Conservation (phyloP, 1,140 invertebrate genomes). For the Drosophila baimaii region DNA sequence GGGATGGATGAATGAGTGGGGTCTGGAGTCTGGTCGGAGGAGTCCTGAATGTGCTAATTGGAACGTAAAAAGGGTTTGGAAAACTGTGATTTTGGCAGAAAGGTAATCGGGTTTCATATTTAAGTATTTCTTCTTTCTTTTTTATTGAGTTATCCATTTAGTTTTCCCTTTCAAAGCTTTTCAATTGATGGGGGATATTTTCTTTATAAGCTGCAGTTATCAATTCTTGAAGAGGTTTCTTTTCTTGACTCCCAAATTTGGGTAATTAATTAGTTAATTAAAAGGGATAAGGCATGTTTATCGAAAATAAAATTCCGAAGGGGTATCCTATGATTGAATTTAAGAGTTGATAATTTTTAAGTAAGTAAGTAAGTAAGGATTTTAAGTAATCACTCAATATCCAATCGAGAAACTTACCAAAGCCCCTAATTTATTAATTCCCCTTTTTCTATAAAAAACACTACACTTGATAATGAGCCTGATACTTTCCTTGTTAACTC, state of each 20-base stretch:
- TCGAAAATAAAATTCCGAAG: too few relatives aligned
- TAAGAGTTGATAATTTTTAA: too few relatives aligned
- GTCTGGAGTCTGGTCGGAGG: neutral
- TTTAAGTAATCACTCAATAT: too few relatives aligned
- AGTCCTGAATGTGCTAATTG: slow-evolving; percentile 43
- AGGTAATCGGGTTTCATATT: neutral
- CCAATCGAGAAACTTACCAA: neutral
- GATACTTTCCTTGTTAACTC: neutral
- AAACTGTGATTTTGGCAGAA: slow-evolving; percentile 21
- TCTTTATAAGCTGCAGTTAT: neutral
- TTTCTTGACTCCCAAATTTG: too few relatives aligned
- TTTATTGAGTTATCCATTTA: slow-evolving; percentile 1
- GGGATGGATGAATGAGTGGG: slow-evolving; percentile 2
- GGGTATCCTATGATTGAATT: too few relatives aligned
- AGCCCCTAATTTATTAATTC: neutral
- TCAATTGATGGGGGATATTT: slow-evolving; percentile 14
- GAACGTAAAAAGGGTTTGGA: slow-evolving; percentile 28
- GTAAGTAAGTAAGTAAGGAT: too few relatives aligned
- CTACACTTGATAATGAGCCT: neutral
- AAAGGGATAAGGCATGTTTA: neutral
- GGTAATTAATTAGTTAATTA: neutral
- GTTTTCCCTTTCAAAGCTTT: neutral
- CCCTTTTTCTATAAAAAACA: neutral
- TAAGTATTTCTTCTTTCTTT: neutral
- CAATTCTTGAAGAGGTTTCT: neutral